phyloP scores from a whole-genome alignment of 2,797 vertebrate genomes.

The Arremon brunneinucha region DNA sequence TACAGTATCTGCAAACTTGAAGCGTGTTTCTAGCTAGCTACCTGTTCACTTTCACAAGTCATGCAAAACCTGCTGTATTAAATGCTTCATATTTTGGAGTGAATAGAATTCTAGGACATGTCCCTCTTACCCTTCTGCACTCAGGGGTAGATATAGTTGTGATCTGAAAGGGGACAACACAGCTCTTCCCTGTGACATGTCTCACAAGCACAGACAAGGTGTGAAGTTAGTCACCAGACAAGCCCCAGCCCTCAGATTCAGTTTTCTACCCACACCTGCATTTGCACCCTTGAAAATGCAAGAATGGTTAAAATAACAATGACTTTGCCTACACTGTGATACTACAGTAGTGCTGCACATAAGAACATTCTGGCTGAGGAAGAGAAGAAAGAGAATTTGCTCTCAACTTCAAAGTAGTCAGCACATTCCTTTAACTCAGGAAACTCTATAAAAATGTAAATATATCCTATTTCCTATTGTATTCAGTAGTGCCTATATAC shows the following conservation, averaged over 20 bases:
- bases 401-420: constrained; percentile 8
- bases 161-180: neutral
- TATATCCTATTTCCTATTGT: constrained; percentile 18
- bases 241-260: neutral
- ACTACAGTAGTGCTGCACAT: neutral
- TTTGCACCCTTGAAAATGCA: neutral
- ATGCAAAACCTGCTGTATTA: neutral
- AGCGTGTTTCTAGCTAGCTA: neutral
- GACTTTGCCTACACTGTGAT: neutral
- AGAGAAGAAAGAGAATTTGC: neutral
- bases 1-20: accelerated
- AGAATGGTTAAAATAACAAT: neutral
- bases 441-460: constrained; percentile 39
- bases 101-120: neutral
- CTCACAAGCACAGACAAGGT: neutral
- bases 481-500: neutral
- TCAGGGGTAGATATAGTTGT: neutral
- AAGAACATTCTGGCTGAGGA: neutral
- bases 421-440: neutral
- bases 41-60: neutral
- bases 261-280: neutral
- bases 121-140: neutral
- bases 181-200: neutral
- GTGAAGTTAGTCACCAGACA: neutral
- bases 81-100: neutral